Conservation (phyloP, 1,140 invertebrate genomes). For the Drosophila quadrilineata region DNA sequence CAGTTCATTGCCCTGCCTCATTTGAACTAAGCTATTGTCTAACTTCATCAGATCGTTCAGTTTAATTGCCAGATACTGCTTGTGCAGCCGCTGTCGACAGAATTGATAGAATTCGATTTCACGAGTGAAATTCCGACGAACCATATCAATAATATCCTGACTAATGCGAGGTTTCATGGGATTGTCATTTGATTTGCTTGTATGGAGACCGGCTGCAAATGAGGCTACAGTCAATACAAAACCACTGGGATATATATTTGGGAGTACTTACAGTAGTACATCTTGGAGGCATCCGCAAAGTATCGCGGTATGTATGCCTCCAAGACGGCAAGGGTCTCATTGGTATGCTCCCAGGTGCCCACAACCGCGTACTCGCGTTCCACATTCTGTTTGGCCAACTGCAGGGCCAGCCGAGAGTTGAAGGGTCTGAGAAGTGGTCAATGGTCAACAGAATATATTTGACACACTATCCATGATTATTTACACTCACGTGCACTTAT, state of each 20-base stretch:
- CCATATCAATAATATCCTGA: slow-evolving; percentile 91
- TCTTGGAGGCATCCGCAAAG: slow-evolving; percentile 88
- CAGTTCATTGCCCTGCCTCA: slow-evolving; percentile 36
- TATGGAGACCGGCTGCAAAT: slow-evolving; percentile 82
- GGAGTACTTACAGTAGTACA: slow-evolving; percentile 88
- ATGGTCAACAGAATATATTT: background rate
- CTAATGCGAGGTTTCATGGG: slow-evolving; percentile 89
- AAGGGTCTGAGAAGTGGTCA: slow-evolving; percentile 86
- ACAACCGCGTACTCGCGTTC: slow-evolving; percentile 93
- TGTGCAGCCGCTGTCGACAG: slow-evolving; percentile 91
- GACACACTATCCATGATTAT: background rate
- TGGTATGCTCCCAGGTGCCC: slow-evolving; percentile 92
- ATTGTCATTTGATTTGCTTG: slow-evolving; percentile 48
- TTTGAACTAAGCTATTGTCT: slow-evolving; percentile 44
- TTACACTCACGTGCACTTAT: slow-evolving; percentile 74
- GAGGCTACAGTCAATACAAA: background rate
- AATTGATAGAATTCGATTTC: slow-evolving; percentile 97
- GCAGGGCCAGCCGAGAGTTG: slow-evolving; percentile 89
- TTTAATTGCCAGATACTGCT: slow-evolving; percentile 87
- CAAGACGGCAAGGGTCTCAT: slow-evolving; percentile 90
- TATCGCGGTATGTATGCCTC: slow-evolving; percentile 92
- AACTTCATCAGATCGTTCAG: slow-evolving; percentile 60
- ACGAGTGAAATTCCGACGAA: slow-evolving; percentile 91
- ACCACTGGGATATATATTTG: background rate
- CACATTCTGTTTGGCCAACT: slow-evolving; percentile 91